Evolutionary conservation across 2,888 invertebrate genomes (phyloP), one percentile per base, ranked within the genome.

Genomic region (Germaria angustata): DNA sequence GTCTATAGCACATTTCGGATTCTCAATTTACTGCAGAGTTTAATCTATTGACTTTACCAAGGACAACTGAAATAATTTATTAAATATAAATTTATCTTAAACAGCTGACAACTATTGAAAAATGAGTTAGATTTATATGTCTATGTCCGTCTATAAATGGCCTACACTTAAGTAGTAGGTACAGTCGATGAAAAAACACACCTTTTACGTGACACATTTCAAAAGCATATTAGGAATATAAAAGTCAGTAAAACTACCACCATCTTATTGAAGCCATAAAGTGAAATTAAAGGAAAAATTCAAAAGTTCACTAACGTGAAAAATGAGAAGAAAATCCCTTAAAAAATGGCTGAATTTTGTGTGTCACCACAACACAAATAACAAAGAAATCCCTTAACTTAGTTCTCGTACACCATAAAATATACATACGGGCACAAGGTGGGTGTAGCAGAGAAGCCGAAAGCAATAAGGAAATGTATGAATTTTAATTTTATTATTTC

Each of bases 151-250:
- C 46, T 28, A 22, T 66, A 76, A 75, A 68, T 51, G n/a, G 39
- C 59, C 59, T 76, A n/a, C n/a, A n/a, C 59, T 59, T 53, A 32
- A 63, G 28, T 32, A 34, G 51, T 41, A 59, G 3, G 28, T 28
- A n/a, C 32, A 22, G 41, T 32, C 59, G 15, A 76, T 68, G 63
- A 59, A 59, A 41, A 20, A 51, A 6, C 76, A 76, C 76, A 68
- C 76, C 59, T 76, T 68, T 73, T 76, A 49, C 68, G 68, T 68
- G 66, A 76, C 68, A 76, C 34, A 68, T 76, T 76, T 39, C 11
- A 8, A 51, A 28, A 22, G 3, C 34, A 24, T 17, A 55, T 8
- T n/a, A n/a, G 9, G n/a, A 49, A 36, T 4, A 39, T 66, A 57
- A 53, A 46, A 6, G 28, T 5, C 3, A 28, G 28, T 28, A 28